Base-by-base conservation (phyloP, 2,113 vertebrate genomes). In the Ctenodactylus gundi region DNA sequence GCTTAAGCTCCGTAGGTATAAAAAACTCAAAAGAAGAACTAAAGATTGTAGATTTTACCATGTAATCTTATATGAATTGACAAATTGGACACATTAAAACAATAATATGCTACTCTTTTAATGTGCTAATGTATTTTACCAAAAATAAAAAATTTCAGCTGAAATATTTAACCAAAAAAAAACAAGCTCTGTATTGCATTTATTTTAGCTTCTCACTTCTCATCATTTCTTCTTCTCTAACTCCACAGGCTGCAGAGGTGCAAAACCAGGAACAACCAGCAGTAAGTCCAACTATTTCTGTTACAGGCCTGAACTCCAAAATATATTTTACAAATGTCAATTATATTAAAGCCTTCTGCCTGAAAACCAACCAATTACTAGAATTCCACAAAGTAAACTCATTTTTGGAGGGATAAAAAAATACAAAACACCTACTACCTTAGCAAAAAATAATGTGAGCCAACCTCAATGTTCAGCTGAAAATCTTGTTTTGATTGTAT, bases 271-370 rank as follows among this genome's bases (percentile, higher is more conserved):
- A 92, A 65, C 85, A 95, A 85, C 0, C 6, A 53, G 75, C 57
- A 70, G 97, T 97, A 94, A 96, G 97, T 97, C n/a, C 64, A 21
- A 62, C 67, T 86, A 62, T 70, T 92, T 93, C 7, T 72, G 17
- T 57, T 67, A 92, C 10, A 96, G 18, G 60, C 1, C 10, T 65
- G 20, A 85, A 68, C 12, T 93, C 31, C 14, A 64, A 68, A 77
- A n/a, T 70, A 44, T 65, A 70, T 53, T 90, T 41, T 93, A 6
- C 18, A 53, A 75, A 65, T 6, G 21, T 64, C 2, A 65, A 36
- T 55, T 6, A 53, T 58, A 85, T 36, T 87, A 60, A 75, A 29
- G 65, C 1, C 1, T 91, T 64, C 6, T 68, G 20, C 36, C 55
- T 94, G 90, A 57, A 86, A 64, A 39, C 3, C 78, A 94, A 89